These are phyloP conservation scores for Bradysia coprophila DNA, from an alignment of 1,140 invertebrate species.

Conservation along the genomic window DNA sequence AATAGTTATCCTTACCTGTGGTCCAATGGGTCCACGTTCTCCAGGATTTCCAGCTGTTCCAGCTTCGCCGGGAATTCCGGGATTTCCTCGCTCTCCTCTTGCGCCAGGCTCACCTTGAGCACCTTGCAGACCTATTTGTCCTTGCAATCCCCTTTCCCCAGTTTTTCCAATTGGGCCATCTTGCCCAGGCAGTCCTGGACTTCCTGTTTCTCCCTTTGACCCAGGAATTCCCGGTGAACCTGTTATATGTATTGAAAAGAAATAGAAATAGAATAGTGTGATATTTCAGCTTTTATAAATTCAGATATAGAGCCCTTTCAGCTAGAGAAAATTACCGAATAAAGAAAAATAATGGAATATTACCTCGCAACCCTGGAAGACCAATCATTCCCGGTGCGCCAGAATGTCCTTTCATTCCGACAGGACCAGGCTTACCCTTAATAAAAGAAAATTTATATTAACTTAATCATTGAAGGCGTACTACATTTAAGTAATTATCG, in stretches of 20 bases:
- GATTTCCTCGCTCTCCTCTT: conserved; percentile 50
- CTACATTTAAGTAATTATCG: conserved; percentile 2
- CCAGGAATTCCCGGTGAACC: too few relatives aligned
- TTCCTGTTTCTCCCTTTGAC: too few relatives aligned
- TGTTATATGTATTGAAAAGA: too few relatives aligned
- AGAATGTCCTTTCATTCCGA: conserved; percentile 53
- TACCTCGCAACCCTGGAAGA: conserved; percentile 46
- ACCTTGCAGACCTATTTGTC: conserved; percentile 40
- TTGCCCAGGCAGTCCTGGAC: too few relatives aligned
- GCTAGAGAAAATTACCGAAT: too few relatives aligned
- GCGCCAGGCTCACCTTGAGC: conserved; percentile 58
- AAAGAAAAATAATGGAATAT: neutral
- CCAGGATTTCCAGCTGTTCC: conserved; percentile 51
- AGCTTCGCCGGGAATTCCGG: conserved; percentile 48
- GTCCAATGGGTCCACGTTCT: conserved; percentile 38
- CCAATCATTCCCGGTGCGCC: conserved; percentile 54
- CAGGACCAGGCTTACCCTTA: conserved; percentile 43
- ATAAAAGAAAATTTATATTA: conserved; percentile 2
- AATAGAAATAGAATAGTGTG: too few relatives aligned
- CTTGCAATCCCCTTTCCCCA: conserved; percentile 27
- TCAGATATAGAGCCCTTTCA: too few relatives aligned
- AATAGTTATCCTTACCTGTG: too few relatives aligned
- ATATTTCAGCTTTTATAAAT: too few relatives aligned
- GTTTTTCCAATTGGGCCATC: too few relatives aligned
- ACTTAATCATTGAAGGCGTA: neutral